Evolutionary conservation across 2,113 vertebrate genomes (phyloP).

Genomic region (Sigmodon hispidus): DNA sequence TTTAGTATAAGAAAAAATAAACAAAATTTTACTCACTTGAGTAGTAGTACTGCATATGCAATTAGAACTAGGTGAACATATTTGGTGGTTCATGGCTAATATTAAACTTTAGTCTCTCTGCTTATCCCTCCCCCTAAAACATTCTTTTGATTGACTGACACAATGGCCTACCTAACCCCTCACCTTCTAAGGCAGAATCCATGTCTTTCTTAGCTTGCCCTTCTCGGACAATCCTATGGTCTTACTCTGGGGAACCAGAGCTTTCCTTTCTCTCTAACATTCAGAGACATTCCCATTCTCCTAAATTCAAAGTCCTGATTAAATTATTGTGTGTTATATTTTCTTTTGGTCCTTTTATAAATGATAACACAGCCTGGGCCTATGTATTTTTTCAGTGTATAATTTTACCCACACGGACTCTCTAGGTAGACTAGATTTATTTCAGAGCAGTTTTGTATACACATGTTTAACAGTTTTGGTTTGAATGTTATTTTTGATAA

Average conservation of each 20-base stretch:
- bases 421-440: neutral
- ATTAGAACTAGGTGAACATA: neutral
- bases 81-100: neutral
- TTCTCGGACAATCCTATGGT: neutral
- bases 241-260: neutral
- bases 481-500: neutral
- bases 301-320: neutral
- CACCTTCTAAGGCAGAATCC: neutral
- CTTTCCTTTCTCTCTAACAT: neutral
- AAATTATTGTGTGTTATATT: neutral
- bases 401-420: neutral
- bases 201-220: neutral
- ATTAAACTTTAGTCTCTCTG: neutral
- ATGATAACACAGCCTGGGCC: neutral
- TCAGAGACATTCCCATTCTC: neutral
- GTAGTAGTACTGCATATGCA: neutral
- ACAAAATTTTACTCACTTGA: neutral
- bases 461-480: neutral
- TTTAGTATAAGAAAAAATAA: neutral
- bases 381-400: neutral
- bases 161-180: neutral
- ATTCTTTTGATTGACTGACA: neutral
- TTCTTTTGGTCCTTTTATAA: neutral
- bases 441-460: neutral
- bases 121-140: neutral